Base-by-base conservation (phyloP, 2,888 invertebrate species). In the Oligia strigilis region DNA sequence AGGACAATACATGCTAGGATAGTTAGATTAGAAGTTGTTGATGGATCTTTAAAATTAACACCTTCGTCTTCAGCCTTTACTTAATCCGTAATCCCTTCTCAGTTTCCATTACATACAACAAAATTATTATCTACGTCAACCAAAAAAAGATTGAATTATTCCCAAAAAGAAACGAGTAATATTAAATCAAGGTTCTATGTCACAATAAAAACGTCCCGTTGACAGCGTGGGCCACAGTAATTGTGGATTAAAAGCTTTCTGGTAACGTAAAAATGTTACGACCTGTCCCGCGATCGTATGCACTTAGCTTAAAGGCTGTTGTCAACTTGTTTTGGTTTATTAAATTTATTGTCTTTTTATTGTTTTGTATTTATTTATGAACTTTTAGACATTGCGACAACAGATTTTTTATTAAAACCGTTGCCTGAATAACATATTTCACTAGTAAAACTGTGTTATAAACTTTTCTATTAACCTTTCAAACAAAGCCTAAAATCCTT, bases 191-290 rank as follows among this genome's bases (percentile, higher is more conserved):
- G 64, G 78, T 83, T 69, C 65, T 72, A 46, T 81, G 60, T 62
- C 62, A 69, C 73, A 77, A 83, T 86, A 86, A 86, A 89, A 82
- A 52, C n/a, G 64, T 49, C 46, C 72, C 66, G 83, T 76, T 81
- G 84, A 80, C 84, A 81, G 66, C 60, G 72, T 58, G 62, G 70
- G 64, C 79, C 77, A 78, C 78, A 79, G 66, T 84, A 82, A 88
- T 86, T 88, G 90, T 77, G 82, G 84, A 86, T 89, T 89, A 88
- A 87, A 86, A 86, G 86, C 81, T 81, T 82, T 80, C 66, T 78
- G 65, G 69, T 46, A 75, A 75, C 78, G 75, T 86, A 86, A 87
- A 88, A 86, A 83, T 75, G 80, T 88, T 86, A 88, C 80, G 86
- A 86, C 73, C 82, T n/a, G 58, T 36, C 65, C 75, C n/a, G 60